Evolutionary conservation across 2,797 vertebrate species (phyloP).

Genomic region (Hemibagrus guttatus): DNA sequence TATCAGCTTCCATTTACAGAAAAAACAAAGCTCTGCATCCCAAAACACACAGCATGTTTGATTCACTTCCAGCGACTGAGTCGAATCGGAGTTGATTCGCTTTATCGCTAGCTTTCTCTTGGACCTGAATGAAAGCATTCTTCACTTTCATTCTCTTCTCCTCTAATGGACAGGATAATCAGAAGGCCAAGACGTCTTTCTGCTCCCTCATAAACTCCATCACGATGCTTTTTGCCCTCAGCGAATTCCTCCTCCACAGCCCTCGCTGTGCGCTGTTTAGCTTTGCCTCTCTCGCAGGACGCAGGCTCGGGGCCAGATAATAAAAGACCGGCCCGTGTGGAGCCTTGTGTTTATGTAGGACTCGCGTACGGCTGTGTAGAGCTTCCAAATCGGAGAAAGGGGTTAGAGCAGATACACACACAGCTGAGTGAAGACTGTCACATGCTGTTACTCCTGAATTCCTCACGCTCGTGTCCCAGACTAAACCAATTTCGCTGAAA

Average conservation of each 20-base stretch:
- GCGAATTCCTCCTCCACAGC: not conserved
- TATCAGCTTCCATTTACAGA: too few relatives aligned
- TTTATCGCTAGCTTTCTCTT: not conserved
- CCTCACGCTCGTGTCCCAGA: not conserved
- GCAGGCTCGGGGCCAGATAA: not conserved
- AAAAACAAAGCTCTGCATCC: not conserved
- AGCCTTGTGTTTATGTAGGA: conserved; percentile 8
- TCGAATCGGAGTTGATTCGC: not conserved
- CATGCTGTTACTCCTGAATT: not conserved
- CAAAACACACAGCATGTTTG: not conserved
- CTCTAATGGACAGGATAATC: not conserved
- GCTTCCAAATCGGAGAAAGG: not conserved
- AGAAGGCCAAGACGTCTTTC: not conserved
- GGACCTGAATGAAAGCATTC: not conserved
- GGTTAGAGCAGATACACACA: not conserved
- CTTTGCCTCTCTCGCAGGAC: not conserved
- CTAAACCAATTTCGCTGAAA: not conserved
- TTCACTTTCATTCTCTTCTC: not conserved
- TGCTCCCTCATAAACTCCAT: not conserved
- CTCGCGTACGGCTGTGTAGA: not conserved
- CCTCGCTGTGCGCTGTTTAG: not conserved
- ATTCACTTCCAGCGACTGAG: not conserved
- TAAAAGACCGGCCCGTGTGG: not conserved
- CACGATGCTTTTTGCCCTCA: not conserved
- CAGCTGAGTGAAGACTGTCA: not conserved